phyloP scores from a whole-genome alignment of 2,113 vertebrate species.

The Limnothrissa miodon region DNA sequence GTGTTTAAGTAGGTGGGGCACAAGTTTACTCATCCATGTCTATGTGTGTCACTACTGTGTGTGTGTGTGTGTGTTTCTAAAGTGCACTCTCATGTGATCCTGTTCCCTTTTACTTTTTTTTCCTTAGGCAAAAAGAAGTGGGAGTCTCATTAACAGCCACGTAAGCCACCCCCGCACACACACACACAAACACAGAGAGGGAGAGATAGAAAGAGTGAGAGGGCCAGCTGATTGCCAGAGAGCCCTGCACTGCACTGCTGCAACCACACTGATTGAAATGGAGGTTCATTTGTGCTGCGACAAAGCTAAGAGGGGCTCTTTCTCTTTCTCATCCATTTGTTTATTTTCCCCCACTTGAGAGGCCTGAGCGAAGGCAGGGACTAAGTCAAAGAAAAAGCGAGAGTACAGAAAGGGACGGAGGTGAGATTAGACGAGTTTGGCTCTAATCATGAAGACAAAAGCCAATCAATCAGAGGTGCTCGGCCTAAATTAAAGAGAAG shows the following conservation, averaged over 20 bases:
- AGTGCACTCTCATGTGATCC: not conserved
- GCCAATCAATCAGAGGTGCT: constrained; percentile 50
- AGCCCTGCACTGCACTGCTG: constrained; percentile 13
- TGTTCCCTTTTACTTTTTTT: not conserved
- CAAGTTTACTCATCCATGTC: not conserved
- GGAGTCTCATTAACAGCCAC: constrained; percentile 39
- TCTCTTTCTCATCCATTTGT: constrained; percentile 13
- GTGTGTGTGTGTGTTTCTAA: not conserved
- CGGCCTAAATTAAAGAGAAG: constrained; percentile 39
- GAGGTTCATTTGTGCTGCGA: constrained; percentile 43
- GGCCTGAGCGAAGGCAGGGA: not conserved
- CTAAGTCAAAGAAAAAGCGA: not conserved
- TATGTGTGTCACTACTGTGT: not conserved
- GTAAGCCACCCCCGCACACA: not conserved
- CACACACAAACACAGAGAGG: not conserved
- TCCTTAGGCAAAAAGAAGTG: constrained; percentile 6
- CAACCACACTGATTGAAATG: constrained; percentile 44
- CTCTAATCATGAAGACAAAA: constrained; percentile 54
- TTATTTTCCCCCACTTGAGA: not conserved
- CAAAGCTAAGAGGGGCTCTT: constrained; percentile 29
- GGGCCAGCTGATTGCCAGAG: constrained; percentile 34
- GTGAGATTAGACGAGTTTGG: constrained; percentile 23
- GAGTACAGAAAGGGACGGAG: not conserved
- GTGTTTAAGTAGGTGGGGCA: not conserved
- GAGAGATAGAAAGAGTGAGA: not conserved